phyloP scores from a whole-genome alignment of 2,113 vertebrate genomes.

The Neotoma lepida region DNA sequence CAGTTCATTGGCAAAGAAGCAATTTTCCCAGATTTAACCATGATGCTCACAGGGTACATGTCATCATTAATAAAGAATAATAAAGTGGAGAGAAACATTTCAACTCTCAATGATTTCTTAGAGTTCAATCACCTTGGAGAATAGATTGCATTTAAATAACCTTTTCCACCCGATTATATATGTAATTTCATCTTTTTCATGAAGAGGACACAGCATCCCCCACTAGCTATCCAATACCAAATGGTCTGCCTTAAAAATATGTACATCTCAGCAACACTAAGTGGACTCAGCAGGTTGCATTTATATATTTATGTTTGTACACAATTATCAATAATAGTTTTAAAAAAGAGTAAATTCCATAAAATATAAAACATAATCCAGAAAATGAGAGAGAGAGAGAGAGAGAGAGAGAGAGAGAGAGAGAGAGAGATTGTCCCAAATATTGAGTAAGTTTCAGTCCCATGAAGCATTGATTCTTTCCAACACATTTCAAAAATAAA shows the following conservation, averaged over 20 bases:
- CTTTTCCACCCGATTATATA: neutral
- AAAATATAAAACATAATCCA: neutral
- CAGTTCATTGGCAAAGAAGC: neutral
- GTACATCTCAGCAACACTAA: neutral
- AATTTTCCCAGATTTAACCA: neutral
- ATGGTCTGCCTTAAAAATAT: neutral
- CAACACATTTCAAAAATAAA: neutral
- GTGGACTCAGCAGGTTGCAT: neutral
- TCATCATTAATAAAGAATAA: neutral
- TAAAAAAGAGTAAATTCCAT: neutral
- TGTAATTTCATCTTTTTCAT: constrained; percentile 40
- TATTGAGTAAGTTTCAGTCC: neutral
- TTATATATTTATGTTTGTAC: neutral
- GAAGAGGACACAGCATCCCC: neutral
- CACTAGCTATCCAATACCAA: neutral
- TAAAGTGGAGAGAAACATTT: neutral
- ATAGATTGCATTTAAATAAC: constrained; percentile 44
- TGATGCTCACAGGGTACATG: neutral
- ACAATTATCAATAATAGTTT: neutral
- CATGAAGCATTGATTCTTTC: neutral
- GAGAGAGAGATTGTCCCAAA: neutral
- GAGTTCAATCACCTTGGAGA: neutral
- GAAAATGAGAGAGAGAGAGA: neutral
- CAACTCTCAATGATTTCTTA: neutral
- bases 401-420: too few relatives aligned